phyloP scores from a whole-genome alignment of 2,888 invertebrate species.

The Spicauda simplicius region DNA sequence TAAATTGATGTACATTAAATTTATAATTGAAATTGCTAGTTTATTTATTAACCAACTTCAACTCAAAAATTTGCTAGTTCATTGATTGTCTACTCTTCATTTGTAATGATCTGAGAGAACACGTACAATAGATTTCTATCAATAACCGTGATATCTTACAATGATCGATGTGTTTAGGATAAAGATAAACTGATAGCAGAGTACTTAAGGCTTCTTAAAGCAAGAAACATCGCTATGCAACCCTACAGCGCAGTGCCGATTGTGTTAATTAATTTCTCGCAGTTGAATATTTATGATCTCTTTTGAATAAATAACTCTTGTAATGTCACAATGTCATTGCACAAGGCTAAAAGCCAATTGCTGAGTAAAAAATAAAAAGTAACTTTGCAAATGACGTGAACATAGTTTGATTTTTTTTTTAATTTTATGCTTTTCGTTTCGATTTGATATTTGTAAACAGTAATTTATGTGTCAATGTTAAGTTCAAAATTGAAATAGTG shows the following conservation, averaged over 20 bases:
- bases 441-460: not conserved
- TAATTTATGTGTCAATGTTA: not conserved
- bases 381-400: not conserved
- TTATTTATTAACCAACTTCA: not conserved
- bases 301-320: slow-evolving; percentile 30
- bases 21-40: too few relatives aligned
- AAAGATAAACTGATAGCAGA: slow-evolving; percentile 26
- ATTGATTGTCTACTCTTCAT: not conserved
- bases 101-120: not conserved
- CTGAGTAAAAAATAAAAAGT: slow-evolving; percentile 4
- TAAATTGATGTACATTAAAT: too few relatives aligned
- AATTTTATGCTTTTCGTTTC: not conserved
- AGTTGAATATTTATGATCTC: slow-evolving; percentile 31
- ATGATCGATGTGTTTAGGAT: slow-evolving; percentile 37
- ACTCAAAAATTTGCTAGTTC: not conserved
- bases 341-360: slow-evolving; percentile 21
- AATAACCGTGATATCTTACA: slow-evolving; percentile 42
- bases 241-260: slow-evolving; percentile 1
- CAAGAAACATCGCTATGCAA: slow-evolving; percentile 2
- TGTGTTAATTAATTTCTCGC: slow-evolving; percentile 19
- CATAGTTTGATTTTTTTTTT: not conserved
- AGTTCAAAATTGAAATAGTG: slow-evolving; percentile 38
- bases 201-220: slow-evolving; percentile 1
- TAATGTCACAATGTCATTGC: slow-evolving; percentile 23
- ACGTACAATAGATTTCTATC: slow-evolving; percentile 33